A percentile compares a stretch with the other conserved stretches of the same genome.
Conservation (phyloP, 2,888 invertebrate species). For the Caenorhabditis afra region DNA sequence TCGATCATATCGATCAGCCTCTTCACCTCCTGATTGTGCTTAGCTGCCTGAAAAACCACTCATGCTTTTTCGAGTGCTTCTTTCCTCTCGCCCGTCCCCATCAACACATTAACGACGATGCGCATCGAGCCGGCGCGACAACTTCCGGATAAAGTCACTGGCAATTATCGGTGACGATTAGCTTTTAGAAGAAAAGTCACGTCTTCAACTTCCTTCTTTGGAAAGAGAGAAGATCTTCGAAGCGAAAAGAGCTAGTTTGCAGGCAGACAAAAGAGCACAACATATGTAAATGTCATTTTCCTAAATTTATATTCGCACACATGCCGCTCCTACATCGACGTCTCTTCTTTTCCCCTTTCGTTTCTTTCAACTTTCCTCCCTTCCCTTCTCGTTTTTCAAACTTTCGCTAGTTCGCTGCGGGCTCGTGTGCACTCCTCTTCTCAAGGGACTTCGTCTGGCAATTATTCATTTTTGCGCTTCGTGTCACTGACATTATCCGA, state of each 20-base stretch:
- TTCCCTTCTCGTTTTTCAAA: slow-evolving; percentile 19
- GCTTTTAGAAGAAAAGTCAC: slow-evolving; percentile 16
- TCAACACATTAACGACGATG: slow-evolving; percentile 20
- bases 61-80: slow-evolving; percentile 3
- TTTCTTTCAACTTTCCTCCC: slow-evolving; percentile 6
- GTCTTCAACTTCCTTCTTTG: slow-evolving; percentile 9
- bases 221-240: slow-evolving; percentile 5
- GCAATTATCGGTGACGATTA: slow-evolving; percentile 51
- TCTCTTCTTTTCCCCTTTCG: slow-evolving; percentile 5
- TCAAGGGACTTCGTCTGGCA: slow-evolving; percentile 35
- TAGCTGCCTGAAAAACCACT: slow-evolving; percentile 46
- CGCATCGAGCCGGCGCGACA: slow-evolving; percentile 6
- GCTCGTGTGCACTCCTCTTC: slow-evolving; percentile 5
- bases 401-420: slow-evolving; percentile 18
- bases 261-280: slow-evolving; percentile 37
- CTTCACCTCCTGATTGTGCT: slow-evolving; percentile 12
- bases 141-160: slow-evolving; percentile 50
- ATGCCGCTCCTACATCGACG: slow-evolving; percentile 21
- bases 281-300: slow-evolving; percentile 56
- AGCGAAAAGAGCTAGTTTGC: slow-evolving; percentile 25
- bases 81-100: neutral
- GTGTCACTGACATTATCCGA: slow-evolving; percentile 16
- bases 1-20: slow-evolving; percentile 50
- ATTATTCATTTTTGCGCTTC: slow-evolving; percentile 38
- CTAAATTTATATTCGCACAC: slow-evolving; percentile 47